phyloP scores from a whole-genome alignment of 1,140 invertebrate genomes.

The Choristoneura fumiferana region DNA sequence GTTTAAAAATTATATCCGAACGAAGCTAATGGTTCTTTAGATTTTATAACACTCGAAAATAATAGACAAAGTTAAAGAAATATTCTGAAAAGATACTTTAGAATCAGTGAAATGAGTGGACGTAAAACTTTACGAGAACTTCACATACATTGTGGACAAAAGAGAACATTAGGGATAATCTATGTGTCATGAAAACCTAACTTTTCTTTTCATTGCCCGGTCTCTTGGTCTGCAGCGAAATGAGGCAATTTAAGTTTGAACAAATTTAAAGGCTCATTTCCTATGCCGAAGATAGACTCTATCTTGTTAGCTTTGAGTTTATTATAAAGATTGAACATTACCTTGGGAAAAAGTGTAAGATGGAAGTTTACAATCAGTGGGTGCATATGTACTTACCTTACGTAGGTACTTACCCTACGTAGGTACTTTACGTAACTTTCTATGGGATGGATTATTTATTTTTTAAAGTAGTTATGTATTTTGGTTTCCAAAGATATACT shows the following conservation, averaged over 20 bases:
- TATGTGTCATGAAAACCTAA: conserved; percentile 58
- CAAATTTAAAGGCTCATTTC: conserved; percentile 48
- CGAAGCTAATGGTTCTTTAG: neutral
- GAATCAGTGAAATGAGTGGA: conserved; percentile 24
- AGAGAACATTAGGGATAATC: conserved; percentile 56
- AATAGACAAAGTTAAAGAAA: conserved; percentile 14
- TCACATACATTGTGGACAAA: conserved; percentile 48
- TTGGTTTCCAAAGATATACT: no score
- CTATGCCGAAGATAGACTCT: neutral
- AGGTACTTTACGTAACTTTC: no score
- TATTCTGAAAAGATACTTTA: neutral
- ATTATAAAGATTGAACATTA: no score
- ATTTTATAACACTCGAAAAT: neutral
- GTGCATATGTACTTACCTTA: no score
- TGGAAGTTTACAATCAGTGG: no score
- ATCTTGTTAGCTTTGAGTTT: no score
- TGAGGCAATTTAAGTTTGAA: conserved; percentile 52
- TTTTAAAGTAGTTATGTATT: no score
- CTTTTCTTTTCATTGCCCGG: conserved; percentile 60
- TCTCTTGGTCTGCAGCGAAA: conserved; percentile 37
- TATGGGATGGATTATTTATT: no score
- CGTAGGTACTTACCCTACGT: no score
- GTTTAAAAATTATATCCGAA: no score
- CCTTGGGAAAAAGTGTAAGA: no score
- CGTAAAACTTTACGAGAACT: conserved; percentile 45